Evolutionary conservation across 2,113 vertebrate species (phyloP).

Genomic region (Cichladusa arquata): DNA sequence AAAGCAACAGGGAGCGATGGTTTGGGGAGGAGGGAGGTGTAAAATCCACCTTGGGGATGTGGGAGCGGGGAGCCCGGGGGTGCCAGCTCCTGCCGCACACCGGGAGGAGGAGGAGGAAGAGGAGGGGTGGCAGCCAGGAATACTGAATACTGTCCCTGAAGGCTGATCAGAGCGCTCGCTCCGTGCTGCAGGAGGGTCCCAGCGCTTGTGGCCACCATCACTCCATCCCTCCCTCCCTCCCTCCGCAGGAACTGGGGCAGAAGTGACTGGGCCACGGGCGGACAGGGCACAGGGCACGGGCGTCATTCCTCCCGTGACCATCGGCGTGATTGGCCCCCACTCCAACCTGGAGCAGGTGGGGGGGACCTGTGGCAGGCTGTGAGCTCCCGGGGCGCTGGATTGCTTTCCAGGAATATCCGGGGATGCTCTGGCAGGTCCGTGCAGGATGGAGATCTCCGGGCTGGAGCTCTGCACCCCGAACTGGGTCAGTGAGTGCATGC

Average conservation of each 20-base stretch:
- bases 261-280: neutral
- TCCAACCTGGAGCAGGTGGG: neutral
- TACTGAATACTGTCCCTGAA: neutral
- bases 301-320: neutral
- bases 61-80: neutral
- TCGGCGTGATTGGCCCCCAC: neutral
- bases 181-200: neutral
- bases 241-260: conserved; percentile 30
- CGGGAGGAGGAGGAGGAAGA: neutral
- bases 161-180: neutral
- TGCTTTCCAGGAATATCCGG: too few relatives aligned
- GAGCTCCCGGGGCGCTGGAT: fast-evolving
- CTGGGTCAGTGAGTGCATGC: neutral
- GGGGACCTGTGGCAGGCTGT: neutral
- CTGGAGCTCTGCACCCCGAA: neutral
- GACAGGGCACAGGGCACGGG: neutral
- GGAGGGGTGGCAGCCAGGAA: neutral
- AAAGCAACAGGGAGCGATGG: neutral
- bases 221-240: neutral
- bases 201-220: neutral
- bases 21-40: neutral
- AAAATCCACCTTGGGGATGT: fast-evolving
- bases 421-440: neutral
- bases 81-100: neutral
- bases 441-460: neutral